Evolutionary conservation across 2,113 vertebrate species (phyloP).

Genomic region (Nerophis lumbriciformis): DNA sequence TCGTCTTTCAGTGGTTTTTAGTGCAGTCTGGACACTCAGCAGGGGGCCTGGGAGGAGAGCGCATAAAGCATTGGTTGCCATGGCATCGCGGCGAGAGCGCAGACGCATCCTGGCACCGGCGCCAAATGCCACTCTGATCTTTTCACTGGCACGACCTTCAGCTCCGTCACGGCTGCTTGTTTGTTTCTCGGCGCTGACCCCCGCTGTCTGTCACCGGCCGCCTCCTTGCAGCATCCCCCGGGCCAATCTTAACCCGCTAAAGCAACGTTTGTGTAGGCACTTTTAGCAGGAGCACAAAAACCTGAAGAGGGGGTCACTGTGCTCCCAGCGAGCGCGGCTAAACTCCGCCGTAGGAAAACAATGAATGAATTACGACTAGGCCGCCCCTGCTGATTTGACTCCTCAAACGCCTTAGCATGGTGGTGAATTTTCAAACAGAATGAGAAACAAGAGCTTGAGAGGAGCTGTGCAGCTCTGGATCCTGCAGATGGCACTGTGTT

Average conservation of each 20-base stretch:
- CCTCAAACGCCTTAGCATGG: slow-evolving; percentile 15
- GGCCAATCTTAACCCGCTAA: slow-evolving; percentile 40
- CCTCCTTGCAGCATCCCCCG: slow-evolving; percentile 35
- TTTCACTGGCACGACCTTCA: slow-evolving; percentile 62
- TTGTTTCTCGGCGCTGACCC: slow-evolving; percentile 60
- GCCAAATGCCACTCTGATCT: slow-evolving; percentile 69
- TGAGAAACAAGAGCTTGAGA: background rate
- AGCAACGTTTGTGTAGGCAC: slow-evolving; percentile 40
- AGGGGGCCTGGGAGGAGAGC: slow-evolving; percentile 27
- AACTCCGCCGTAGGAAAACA: slow-evolving; percentile 35
- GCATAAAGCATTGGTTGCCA: slow-evolving; percentile 63
- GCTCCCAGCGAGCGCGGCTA: slow-evolving; percentile 41
- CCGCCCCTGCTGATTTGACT: slow-evolving; percentile 26
- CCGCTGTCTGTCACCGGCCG: slow-evolving; percentile 58
- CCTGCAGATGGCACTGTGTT: background rate
- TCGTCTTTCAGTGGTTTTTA: slow-evolving; percentile 46
- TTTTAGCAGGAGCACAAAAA: slow-evolving; percentile 30
- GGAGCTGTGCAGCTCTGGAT: background rate
- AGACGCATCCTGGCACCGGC: slow-evolving; percentile 53
- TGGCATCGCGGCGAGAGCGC: slow-evolving; percentile 51
- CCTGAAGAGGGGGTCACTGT: slow-evolving; percentile 45
- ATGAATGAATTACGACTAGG: slow-evolving; percentile 36
- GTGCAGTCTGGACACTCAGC: slow-evolving; percentile 49
- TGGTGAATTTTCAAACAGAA: slow-evolving; percentile 48
- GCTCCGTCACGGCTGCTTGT: slow-evolving; percentile 57